phyloP scores from a whole-genome alignment of 2,113 vertebrate genomes.

The Pseudorasbora parva region DNA sequence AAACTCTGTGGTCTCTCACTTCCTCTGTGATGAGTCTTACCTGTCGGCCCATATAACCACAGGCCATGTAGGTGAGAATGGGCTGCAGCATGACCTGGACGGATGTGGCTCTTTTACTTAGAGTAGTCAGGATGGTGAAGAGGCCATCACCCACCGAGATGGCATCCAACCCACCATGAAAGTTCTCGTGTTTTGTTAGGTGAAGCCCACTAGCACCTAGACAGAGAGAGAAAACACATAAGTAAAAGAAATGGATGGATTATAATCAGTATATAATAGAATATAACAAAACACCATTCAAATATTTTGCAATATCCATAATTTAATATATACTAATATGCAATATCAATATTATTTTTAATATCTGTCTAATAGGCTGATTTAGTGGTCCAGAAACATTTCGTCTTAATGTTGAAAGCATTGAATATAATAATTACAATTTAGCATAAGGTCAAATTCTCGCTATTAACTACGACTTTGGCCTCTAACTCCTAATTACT shows the following conservation, averaged over 20 bases:
- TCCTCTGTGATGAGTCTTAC: slow-evolving; percentile 63
- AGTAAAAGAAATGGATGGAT: neutral
- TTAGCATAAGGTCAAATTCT: no score
- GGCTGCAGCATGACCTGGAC: slow-evolving; percentile 98
- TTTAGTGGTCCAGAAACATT: no score
- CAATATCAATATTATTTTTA: no score
- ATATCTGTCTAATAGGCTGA: no score
- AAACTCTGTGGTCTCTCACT: neutral
- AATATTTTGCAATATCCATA: no score
- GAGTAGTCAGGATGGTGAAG: slow-evolving; percentile 96
- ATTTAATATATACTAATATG: no score
- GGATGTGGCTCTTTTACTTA: slow-evolving; percentile 94
- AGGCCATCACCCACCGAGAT: slow-evolving; percentile 98
- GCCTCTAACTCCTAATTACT: no score
- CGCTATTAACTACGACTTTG: no score
- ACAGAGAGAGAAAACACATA: neutral
- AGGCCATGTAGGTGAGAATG: slow-evolving; percentile 99
- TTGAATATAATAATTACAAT: no score
- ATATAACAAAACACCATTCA: neutral
- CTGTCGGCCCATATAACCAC: slow-evolving; percentile 98
- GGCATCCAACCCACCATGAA: slow-evolving; percentile 95
- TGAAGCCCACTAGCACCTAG: slow-evolving; percentile 96
- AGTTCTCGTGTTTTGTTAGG: slow-evolving; percentile 97
- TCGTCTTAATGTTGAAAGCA: no score
- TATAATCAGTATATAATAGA: neutral